Base-by-base conservation (phyloP, 2,888 invertebrate genomes). In the Callimorpha dominula region DNA sequence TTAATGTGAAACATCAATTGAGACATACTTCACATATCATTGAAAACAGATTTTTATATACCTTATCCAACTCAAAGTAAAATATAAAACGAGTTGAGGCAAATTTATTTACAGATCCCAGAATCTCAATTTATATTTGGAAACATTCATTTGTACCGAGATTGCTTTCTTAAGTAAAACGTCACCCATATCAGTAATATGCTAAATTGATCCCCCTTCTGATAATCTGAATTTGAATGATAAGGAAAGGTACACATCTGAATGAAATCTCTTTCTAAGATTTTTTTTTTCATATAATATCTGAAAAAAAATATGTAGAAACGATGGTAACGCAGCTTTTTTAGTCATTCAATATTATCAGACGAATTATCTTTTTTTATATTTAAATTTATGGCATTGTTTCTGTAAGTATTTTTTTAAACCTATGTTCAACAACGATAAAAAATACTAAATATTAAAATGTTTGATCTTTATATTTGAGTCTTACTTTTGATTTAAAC, bases 131-230 rank as follows among this genome's bases (percentile, higher is more conserved):
- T 60, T 68, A 46, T 46, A 46, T 31, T 43, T 60, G 20, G 60
- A 60, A 68, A 50, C 50, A 63, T 50, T 63, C n/a, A 52, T 52
- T 69, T 50, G 31, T 40, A 31, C 12, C 17, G 68, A 60, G 68
- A 60, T 68, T 68, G 57, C 60, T 57, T 68, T 68, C 52, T 68
- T 42, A 42, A 57, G 43, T 68, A 57, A 68, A 60, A 68, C 60
- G 46, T 68, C 68, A 68, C 60, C 68, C 46, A 43, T 54, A 70
- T 54, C 68, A 46, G 57, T 60, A 46, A 68, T 60, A 57, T 20
- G n/a, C 42, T 54, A 60, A 67, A 67, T 54, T 54, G 52, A 52
- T 42, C 52, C 52, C 52, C 52, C n/a, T 40, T 42, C 14, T 31
- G 11, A n/a, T 67, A 42, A 52, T 46, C 6, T 46, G 43, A 46